Percentiles rank a stretch among this genome's conserved stretches.
Evolutionary conservation across 2,113 vertebrate species (phyloP).

Genomic region (Pionites leucogaster): DNA sequence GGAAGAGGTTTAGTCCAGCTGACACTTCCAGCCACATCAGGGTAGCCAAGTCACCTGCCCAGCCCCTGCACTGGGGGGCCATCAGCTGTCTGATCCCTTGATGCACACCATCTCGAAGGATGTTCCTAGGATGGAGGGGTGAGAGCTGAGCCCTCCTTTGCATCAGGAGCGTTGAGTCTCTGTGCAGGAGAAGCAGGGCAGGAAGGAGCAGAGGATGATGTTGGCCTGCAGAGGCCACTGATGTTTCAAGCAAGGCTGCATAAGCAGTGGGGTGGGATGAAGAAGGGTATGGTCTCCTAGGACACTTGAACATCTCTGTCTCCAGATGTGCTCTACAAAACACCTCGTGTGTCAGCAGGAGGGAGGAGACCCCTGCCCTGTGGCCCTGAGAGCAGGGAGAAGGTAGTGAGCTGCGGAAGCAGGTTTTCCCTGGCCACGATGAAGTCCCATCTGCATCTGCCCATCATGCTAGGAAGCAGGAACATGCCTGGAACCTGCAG

Average conservation of each 20-base stretch:
- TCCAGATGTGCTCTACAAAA: neutral
- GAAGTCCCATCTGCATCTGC: neutral
- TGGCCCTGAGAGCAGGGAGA: accelerated
- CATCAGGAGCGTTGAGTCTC: neutral
- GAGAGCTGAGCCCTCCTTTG: neutral
- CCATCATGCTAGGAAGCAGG: neutral
- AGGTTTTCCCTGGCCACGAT: neutral
- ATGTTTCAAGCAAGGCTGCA: neutral
- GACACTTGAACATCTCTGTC: neutral
- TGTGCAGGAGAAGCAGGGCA: neutral
- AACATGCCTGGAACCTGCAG: neutral
- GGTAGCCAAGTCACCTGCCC: neutral
- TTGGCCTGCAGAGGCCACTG: neutral
- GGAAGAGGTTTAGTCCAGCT: neutral
- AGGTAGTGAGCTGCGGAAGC: neutral
- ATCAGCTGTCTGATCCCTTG: accelerated
- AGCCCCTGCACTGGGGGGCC: accelerated
- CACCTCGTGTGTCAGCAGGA: neutral
- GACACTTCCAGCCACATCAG: neutral
- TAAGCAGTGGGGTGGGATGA: neutral
- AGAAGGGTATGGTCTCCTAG: neutral
- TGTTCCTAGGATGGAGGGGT: neutral
- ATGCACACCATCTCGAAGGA: accelerated
- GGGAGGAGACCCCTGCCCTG: neutral
- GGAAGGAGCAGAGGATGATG: neutral